Evolutionary conservation across 2,888 invertebrate genomes (phyloP).

Genomic region (Drosophila kokeensis): DNA sequence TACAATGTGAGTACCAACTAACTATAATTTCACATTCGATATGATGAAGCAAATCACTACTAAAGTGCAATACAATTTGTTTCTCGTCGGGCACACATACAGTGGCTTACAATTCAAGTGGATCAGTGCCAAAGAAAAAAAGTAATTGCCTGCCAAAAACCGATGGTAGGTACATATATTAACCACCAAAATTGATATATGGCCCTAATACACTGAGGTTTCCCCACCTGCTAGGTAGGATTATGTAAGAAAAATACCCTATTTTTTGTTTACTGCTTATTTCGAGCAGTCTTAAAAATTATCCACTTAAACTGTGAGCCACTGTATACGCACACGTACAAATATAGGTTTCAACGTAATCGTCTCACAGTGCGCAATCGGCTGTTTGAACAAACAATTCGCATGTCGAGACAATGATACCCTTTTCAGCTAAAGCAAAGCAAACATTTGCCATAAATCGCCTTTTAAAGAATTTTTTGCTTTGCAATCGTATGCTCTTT

Average conservation of each 20-base stretch:
- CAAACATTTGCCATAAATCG: neutral
- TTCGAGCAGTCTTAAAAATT: too few species aligned
- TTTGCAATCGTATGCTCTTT: neutral
- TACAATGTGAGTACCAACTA: conserved; percentile 62
- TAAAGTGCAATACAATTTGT: neutral
- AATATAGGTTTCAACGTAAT: neutral
- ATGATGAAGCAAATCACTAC: neutral
- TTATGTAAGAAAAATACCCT: too few species aligned
- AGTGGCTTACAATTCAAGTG: too few species aligned
- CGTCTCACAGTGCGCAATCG: neutral
- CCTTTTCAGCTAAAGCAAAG: neutral
- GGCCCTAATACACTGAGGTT: too few species aligned
- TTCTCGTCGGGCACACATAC: neutral
- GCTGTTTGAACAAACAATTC: neutral
- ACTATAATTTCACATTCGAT: neutral
- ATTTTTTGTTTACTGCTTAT: too few species aligned
- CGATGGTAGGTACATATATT: too few species aligned
- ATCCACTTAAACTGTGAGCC: too few species aligned
- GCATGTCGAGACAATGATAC: neutral
- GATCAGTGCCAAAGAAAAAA: too few species aligned
- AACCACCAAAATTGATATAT: too few species aligned
- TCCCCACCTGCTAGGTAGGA: too few species aligned
- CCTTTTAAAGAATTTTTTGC: neutral
- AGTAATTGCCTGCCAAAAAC: too few species aligned
- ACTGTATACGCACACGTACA: neutral